phyloP scores from a whole-genome alignment of 1,140 invertebrate species.

The Caerostris extrusa region DNA sequence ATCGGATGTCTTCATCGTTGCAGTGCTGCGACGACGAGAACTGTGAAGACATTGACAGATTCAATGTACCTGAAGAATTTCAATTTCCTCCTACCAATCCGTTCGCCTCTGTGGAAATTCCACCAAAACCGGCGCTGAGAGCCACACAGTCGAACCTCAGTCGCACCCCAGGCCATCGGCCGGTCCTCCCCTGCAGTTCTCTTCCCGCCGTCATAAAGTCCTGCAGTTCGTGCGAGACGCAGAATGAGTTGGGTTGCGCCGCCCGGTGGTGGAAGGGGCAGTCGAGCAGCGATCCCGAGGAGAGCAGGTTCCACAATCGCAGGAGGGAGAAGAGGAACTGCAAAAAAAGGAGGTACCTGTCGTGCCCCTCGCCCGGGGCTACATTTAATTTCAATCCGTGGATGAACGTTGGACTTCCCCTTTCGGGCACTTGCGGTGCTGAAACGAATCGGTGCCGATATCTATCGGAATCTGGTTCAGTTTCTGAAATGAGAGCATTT shows the following conservation, averaged over 20 bases:
- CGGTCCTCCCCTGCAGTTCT: background rate
- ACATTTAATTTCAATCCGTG: background rate
- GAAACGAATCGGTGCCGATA: background rate
- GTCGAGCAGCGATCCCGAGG: conserved; percentile 5
- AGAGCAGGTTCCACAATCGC: background rate
- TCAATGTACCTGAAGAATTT: background rate
- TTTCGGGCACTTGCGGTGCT: background rate
- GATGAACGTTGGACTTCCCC: background rate
- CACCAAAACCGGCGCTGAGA: background rate
- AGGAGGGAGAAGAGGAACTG: background rate
- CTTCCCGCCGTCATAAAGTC: background rate
- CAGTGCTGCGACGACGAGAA: conserved; percentile 38
- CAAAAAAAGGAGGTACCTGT: conserved; percentile 33
- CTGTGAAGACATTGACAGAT: background rate
- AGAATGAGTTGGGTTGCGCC: background rate
- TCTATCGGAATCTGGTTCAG: background rate
- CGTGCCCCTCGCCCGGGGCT: background rate
- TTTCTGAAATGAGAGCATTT: background rate
- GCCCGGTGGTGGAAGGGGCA: background rate
- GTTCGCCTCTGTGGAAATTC: background rate
- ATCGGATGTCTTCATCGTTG: conserved; percentile 56
- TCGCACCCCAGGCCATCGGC: background rate
- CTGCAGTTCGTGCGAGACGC: background rate
- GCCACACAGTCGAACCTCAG: background rate
- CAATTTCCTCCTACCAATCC: background rate